These are phyloP conservation scores for Asbolus verrucosus DNA, from an alignment of 1,140 invertebrate species.

Conservation along the genomic window DNA sequence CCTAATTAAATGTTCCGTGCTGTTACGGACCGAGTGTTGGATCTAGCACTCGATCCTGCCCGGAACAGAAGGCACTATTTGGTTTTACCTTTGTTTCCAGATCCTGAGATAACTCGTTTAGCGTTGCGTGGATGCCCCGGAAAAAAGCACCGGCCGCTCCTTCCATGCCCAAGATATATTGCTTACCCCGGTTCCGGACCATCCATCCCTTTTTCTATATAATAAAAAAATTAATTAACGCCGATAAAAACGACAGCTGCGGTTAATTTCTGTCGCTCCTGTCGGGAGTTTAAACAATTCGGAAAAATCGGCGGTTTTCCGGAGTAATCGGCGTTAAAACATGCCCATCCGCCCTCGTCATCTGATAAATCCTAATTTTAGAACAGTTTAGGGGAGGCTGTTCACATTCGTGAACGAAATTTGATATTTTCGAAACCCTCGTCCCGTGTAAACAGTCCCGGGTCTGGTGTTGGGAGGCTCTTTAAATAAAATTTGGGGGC, in stretches of 20 bases:
- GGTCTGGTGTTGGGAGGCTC: too few species aligned
- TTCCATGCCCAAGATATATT: conserved; percentile 18
- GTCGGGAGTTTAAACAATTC: neutral
- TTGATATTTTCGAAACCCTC: too few species aligned
- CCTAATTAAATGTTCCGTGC: conserved; percentile 48
- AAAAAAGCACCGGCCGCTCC: neutral
- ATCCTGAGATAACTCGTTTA: conserved; percentile 30
- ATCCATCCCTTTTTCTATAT: neutral
- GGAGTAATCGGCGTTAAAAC: too few species aligned
- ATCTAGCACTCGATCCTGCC: conserved; percentile 4
- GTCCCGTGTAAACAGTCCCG: too few species aligned
- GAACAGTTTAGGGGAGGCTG: too few species aligned
- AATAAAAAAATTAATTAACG: conserved; percentile 15
- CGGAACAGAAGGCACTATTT: conserved; percentile 32
- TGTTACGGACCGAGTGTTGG: conserved; percentile 7
- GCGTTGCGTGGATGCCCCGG: neutral
- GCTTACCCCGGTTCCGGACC: conserved; percentile 4
- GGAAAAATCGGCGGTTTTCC: too few species aligned
- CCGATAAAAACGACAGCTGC: neutral
- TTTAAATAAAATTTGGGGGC: too few species aligned
- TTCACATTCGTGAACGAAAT: too few species aligned
- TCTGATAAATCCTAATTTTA: too few species aligned
- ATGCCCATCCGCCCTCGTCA: too few species aligned
- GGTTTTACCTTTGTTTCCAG: conserved; percentile 38
- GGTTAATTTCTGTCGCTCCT: neutral